Percentiles rank a stretch among this genome's conserved stretches.
Evolutionary conservation across 2,888 invertebrate genomes (phyloP).

Genomic region (Rhamnusium bicolor): DNA sequence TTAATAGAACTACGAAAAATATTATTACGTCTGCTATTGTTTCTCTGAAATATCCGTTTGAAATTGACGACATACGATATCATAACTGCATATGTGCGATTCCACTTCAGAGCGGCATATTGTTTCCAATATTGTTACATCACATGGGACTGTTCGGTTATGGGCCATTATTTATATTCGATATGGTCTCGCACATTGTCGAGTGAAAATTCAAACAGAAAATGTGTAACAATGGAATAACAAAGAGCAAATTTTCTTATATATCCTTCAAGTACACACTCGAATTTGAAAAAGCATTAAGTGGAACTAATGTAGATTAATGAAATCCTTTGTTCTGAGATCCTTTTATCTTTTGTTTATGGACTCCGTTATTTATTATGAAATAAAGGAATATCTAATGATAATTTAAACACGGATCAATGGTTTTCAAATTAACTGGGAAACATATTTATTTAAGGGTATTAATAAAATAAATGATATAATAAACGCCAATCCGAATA

Average conservation of each 20-base stretch:
- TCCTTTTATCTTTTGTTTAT: conserved; percentile 58
- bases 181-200: conserved; percentile 9
- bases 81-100: conserved; percentile 27
- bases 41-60: conserved; percentile 26
- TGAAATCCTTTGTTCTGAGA: conserved; percentile 58
- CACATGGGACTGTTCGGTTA: conserved; percentile 31
- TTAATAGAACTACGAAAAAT: conserved; percentile 18
- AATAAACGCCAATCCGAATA: neutral
- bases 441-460: conserved; percentile 28
- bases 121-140: conserved; percentile 28
- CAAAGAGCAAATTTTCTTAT: conserved; percentile 28
- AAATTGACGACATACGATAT: conserved; percentile 31
- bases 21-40: conserved; percentile 27
- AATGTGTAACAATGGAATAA: conserved; percentile 16
- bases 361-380: conserved; percentile 41
- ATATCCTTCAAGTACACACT: conserved; percentile 37
- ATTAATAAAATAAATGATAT: conserved; percentile 4
- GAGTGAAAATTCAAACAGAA: conserved; percentile 6
- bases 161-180: conserved; percentile 32
- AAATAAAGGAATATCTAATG: conserved; percentile 10
- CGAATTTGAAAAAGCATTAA: conserved; percentile 54
- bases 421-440: conserved; percentile 24
- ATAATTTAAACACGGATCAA: conserved; percentile 23
- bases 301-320: conserved; percentile 61
- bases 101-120: conserved; percentile 16